These are phyloP conservation scores for Larimichthys crocea DNA, from an alignment of 2,113 vertebrate genomes.

Conservation along the genomic window DNA sequence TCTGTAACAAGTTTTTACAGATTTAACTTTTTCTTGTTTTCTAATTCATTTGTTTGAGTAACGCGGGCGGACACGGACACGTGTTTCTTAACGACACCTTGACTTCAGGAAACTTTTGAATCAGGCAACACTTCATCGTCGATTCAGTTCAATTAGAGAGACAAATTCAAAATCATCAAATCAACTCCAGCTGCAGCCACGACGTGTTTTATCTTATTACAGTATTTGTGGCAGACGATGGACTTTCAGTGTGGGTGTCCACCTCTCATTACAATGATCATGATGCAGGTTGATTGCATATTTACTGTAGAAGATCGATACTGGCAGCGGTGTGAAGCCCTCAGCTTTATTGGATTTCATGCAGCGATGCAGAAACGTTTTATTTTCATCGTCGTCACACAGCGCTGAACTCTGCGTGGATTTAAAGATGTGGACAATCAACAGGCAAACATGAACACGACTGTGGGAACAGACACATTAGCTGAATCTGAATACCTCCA, in stretches of 20 bases:
- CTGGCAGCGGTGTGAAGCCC: not conserved
- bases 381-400: not conserved
- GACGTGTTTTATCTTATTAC: not conserved
- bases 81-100: too few species aligned
- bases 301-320: conserved; percentile 6
- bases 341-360: not conserved
- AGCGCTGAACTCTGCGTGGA: not conserved
- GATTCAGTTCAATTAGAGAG: not conserved
- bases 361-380: not conserved
- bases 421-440: not conserved
- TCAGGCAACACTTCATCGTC: not conserved
- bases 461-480: not conserved
- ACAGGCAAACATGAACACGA: not conserved
- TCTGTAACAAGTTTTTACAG: too few species aligned
- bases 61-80: too few species aligned
- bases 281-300: not conserved
- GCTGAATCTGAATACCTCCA: not conserved
- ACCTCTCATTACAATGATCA: not conserved
- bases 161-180: not conserved
- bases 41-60: too few species aligned
- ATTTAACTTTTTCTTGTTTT: too few species aligned
- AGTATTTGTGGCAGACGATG: not conserved
- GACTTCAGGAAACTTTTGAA: too few species aligned
- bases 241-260: not conserved
- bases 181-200: not conserved